Evolutionary conservation across 2,888 invertebrate species (phyloP).

Genomic region (Drosophila neonasuta): DNA sequence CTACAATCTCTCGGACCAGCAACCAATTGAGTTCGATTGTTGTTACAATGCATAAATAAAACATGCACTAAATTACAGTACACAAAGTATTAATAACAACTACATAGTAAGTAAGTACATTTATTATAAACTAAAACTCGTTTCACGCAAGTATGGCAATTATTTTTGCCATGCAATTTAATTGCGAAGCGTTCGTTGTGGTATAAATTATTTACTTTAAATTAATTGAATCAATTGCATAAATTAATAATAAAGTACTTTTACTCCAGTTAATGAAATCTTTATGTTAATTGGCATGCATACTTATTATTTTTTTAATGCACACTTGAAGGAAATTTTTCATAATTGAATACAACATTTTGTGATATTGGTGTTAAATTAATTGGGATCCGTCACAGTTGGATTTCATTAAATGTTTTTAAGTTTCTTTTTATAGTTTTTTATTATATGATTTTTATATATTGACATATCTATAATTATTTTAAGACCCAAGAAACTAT

Average conservation of each 20-base stretch:
- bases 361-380: background rate
- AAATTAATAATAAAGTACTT: background rate
- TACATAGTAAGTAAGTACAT: slow-evolving; percentile 5
- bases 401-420: no score
- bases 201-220: slow-evolving; percentile 9
- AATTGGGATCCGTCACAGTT: background rate
- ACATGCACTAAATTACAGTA: slow-evolving; percentile 15
- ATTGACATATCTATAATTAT: no score
- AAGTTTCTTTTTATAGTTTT: no score
- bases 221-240: slow-evolving; percentile 12
- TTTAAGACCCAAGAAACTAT: no score
- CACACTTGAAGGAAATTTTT: background rate
- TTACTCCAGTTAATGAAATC: slow-evolving; percentile 1
- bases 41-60: slow-evolving; percentile 16
- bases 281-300: background rate
- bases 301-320: background rate
- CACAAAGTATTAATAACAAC: background rate
- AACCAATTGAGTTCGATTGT: slow-evolving; percentile 8
- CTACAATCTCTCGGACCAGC: background rate
- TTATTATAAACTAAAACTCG: slow-evolving; percentile 15
- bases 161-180: slow-evolving; percentile 6
- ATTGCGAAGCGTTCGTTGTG: slow-evolving; percentile 7
- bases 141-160: slow-evolving; percentile 11
- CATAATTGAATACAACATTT: background rate
- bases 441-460: no score